phyloP scores from a whole-genome alignment of 2,113 vertebrate genomes.

The Oryzias celebensis region DNA sequence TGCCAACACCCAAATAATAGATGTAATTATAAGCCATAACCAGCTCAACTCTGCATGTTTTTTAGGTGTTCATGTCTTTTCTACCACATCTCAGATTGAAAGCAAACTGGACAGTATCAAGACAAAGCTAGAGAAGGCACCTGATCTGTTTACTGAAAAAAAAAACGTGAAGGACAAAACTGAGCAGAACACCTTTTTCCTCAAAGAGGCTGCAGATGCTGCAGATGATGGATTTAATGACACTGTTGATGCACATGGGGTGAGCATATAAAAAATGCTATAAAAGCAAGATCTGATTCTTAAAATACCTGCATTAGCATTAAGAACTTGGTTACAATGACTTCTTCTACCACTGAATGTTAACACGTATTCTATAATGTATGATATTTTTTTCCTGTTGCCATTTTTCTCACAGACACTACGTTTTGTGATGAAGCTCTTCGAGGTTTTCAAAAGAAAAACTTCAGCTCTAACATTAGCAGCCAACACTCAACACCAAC shows the following conservation, averaged over 20 bases:
- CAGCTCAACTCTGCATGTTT: not conserved
- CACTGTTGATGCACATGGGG: conserved; percentile 60
- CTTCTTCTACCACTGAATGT: no score
- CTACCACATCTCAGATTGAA: conserved; percentile 68
- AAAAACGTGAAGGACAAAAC: conserved; percentile 71
- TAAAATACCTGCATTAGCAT: not conserved
- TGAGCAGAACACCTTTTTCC: conserved; percentile 67
- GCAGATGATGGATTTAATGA: conserved; percentile 61
- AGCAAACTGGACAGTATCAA: conserved; percentile 65
- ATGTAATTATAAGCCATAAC: conserved; percentile 65
- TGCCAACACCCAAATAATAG: conserved; percentile 55
- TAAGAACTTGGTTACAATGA: not conserved
- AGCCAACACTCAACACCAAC: conserved; percentile 62
- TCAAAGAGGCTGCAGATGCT: conserved; percentile 44
- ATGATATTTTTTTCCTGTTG: not conserved
- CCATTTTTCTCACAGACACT: conserved; percentile 68
- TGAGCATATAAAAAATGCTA: not conserved
- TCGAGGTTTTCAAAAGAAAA: conserved; percentile 73
- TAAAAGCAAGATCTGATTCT: no score
- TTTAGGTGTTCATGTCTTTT: not conserved
- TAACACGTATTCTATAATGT: not conserved
- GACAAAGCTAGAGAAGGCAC: conserved; percentile 49
- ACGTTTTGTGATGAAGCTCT: conserved; percentile 65
- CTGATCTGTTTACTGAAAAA: conserved; percentile 64
- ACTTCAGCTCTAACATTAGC: conserved; percentile 35